Evolutionary conservation across 2,797 vertebrate genomes (phyloP), one percentile per base, ranked within the genome.

Genomic region (Leucoraja ocellata): DNA sequence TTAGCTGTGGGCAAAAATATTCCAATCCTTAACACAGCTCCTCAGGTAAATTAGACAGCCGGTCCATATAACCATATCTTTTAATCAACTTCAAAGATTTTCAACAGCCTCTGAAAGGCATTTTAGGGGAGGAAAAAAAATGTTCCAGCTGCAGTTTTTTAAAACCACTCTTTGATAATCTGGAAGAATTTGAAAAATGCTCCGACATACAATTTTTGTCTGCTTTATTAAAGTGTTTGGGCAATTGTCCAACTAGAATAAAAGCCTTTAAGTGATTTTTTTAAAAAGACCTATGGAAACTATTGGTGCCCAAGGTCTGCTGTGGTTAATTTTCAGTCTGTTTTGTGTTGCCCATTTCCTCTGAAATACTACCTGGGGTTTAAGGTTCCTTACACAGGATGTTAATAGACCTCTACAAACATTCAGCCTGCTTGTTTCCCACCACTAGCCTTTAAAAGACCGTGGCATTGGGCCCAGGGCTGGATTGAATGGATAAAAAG

Each of bases 1-100:
- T 97, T 97, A 97, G 96, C 96, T 96, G 96, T 96, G 97, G 96
- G 95, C 96, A 95, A 95, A 94, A 94, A 96, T 97, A 97, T 97
- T 97, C 97, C 97, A 97, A 97, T 97, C 97, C 97, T 96, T 92
- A 92, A 92, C 39, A 74, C 5, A 76, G 46, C 58, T 76, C 90
- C 71, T 74, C 71, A 91, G 90, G 88, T 91, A 91, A 71, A 91
- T 91, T 71, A 92, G 90, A 74, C 23, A 74, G 90, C 90, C 39
- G 46, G 39, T 97, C 96, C 96, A 96, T 97, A 97, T 97, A 97
- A 97, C 97, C 96, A 97, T 97, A 97, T 96, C 96, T 96, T 96
- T 97, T 95, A 96, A 96, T 95, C 95, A 95, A 96, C 96, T 96
- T 95, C 23, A 95, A 95, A 96, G 96, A 96, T 96, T 96, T 96